These are phyloP conservation scores for Peribatodes rhomboidaria DNA, from an alignment of 2,888 invertebrate species.

Conservation along the genomic window DNA sequence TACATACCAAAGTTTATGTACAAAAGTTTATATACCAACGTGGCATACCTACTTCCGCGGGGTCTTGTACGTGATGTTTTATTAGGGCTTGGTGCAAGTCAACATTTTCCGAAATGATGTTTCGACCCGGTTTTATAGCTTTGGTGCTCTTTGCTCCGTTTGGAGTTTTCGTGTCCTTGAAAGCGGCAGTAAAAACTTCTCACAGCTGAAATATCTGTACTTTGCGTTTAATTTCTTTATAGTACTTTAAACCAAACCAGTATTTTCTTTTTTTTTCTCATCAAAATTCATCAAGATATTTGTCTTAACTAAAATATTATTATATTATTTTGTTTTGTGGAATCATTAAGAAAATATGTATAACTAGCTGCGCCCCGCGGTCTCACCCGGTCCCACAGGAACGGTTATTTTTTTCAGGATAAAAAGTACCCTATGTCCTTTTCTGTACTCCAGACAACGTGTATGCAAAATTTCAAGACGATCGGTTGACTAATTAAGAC, in stretches of 20 bases:
- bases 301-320: too few relatives aligned
- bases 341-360: not conserved
- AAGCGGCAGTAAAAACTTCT: slow-evolving; percentile 1
- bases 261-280: too few relatives aligned
- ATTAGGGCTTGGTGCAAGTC: slow-evolving; percentile 34
- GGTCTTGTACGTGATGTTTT: slow-evolving; percentile 33
- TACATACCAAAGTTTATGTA: too few relatives aligned
- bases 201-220: not conserved
- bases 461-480: too few relatives aligned
- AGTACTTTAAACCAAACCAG: too few relatives aligned
- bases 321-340: not conserved
- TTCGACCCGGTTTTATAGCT: slow-evolving; percentile 30
- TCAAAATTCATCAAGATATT: too few relatives aligned
- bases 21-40: slow-evolving; percentile 6
- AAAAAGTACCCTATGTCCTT: too few relatives aligned
- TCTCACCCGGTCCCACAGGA: too few relatives aligned
- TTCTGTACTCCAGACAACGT: too few relatives aligned
- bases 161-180: slow-evolving; percentile 14
- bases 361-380: not conserved
- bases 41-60: slow-evolving; percentile 12
- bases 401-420: too few relatives aligned
- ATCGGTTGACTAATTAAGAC: too few relatives aligned
- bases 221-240: not conserved
- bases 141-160: slow-evolving; percentile 18
- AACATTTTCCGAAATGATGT: slow-evolving; percentile 28